Evolutionary conservation across 1,140 invertebrate species (phyloP), one percentile per base, ranked within the genome.

Genomic region (Microplitis mediator): DNA sequence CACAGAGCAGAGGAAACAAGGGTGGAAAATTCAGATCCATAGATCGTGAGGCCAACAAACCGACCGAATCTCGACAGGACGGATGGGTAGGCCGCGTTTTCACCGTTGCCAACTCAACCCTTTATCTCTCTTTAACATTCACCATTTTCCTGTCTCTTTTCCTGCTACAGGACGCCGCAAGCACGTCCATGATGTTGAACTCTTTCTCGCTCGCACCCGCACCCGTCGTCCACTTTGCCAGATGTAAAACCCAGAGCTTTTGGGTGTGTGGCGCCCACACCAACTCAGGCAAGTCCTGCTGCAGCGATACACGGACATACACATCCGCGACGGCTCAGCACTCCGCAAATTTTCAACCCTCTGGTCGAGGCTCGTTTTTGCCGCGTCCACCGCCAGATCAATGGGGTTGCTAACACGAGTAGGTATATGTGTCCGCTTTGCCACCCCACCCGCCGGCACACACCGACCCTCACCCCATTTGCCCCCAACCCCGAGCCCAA

Each of bases 371-470:
- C 79, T 85, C 83, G 81, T 85, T 86, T 86, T 85, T 85, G 84
- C 83, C 80, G 80, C 81, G 81, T 82, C 81, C 83, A 81, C 81
- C 80, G 80, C 79, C 84, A 86, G 85, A 86, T 87, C 86, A 86
- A 86, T 86, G 86, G 83, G 85, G 82, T 84, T 86, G 85, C 84
- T 86, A 86, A 86, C 86, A 85, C 84, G 82, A 72, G 78, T 85
- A 83, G 78, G 82, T 85, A 86, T 85, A 81, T 83, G 78, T 85
- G 81, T 81, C 81, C 82, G 74, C 80, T 78, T 76, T 73, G 69
- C 64, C 71, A 71, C 73, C 77, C 74, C 68, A 72, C 75, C 72
- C 66, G 72, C 71, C 71, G 60, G 45, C 71, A 67, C 62, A 45
- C 69, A 62, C 56, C 58, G 11, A 54, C 51, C 1, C 23, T 23